Conservation (phyloP, 2,113 vertebrate genomes). For the Onychostruthus taczanowskii region DNA sequence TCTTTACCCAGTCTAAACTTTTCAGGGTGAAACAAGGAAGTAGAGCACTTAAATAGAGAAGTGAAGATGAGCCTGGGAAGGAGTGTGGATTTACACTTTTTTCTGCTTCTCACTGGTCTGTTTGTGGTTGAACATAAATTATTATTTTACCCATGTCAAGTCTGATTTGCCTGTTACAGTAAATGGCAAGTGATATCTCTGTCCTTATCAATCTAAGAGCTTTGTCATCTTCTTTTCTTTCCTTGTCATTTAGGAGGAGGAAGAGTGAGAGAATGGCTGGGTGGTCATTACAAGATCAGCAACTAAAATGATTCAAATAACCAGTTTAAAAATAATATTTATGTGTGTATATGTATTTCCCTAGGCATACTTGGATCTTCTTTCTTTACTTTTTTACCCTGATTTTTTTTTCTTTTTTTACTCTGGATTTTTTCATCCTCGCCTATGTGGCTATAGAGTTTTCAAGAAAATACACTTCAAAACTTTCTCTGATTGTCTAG, state of each 20-base stretch:
- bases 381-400: not conserved
- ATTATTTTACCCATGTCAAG: not conserved
- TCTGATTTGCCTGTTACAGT: not conserved
- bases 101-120: not conserved
- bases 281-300: not conserved
- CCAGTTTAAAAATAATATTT: not conserved
- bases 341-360: not conserved
- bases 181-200: not conserved
- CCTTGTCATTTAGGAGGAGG: not conserved
- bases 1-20: fast-evolving
- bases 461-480: not conserved
- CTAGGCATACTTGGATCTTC: not conserved
- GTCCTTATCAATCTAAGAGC: not conserved
- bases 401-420: not conserved
- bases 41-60: not conserved
- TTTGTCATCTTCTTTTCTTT: not conserved
- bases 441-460: not conserved
- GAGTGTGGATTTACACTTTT: not conserved
- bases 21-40: not conserved
- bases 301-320: not conserved
- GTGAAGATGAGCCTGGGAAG: not conserved
- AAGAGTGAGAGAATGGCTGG: not conserved
- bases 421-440: not conserved
- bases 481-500: not conserved
- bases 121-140: not conserved